Conservation (phyloP, 2,113 vertebrate genomes). For the Saiga tatarica region DNA sequence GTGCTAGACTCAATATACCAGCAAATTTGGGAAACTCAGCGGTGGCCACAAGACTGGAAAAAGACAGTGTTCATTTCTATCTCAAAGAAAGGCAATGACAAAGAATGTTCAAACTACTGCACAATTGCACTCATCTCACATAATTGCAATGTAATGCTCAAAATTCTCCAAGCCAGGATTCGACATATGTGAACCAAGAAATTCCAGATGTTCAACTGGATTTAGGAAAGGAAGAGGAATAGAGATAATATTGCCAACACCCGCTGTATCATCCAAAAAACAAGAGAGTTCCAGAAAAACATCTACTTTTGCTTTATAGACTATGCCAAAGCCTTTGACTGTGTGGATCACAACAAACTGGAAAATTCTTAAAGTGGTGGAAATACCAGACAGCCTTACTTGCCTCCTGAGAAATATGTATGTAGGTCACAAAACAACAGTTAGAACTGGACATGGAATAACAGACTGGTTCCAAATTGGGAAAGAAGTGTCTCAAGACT, state of each 20-base stretch:
- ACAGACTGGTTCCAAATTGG: background rate
- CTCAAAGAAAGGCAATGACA: background rate
- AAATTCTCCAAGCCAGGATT: background rate
- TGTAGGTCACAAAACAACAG: background rate
- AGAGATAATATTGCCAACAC: background rate
- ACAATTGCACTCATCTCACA: background rate
- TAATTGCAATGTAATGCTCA: background rate
- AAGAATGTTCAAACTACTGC: background rate
- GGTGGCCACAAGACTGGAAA: background rate
- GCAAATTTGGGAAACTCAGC: background rate
- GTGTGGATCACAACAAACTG: background rate
- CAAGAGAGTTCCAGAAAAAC: background rate
- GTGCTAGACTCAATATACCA: background rate
- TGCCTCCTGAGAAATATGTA: background rate
- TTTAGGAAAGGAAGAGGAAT: background rate
- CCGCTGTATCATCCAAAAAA: rapidly evolving
- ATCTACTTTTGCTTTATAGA: background rate
- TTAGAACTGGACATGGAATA: background rate
- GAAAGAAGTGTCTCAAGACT: background rate
- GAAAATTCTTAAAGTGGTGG: background rate
- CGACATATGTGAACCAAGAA: background rate
- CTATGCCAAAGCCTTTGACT: background rate
- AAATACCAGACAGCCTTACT: background rate
- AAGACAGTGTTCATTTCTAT: background rate
- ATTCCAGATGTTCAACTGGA: background rate